Base-by-base conservation (phyloP, 1,140 invertebrate species). In the Arctopsyche grandis region DNA sequence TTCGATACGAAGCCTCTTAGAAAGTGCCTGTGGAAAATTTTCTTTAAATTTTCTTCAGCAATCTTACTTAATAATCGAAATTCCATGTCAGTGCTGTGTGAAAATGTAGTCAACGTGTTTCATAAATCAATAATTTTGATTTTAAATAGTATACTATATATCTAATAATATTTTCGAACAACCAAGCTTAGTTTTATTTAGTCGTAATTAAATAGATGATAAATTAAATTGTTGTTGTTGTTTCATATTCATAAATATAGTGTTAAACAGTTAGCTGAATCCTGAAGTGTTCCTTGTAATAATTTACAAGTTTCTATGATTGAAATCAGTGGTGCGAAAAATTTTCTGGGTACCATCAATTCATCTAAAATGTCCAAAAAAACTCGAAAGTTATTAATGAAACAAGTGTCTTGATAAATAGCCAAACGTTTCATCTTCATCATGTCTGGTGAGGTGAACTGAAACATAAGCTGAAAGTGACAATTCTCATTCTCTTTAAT, bases 1-100 rank as follows among this genome's bases (percentile, higher is more conserved):
- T 76, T 7, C 26, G 29, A 38, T 38, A 9, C 38, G 74, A 63
- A 44, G 14, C 24, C n/a, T 43, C 46, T n/a, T 21, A 38, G 58
- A 66, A 66, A 26, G 43, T 43, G 56, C 10, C n/a, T 14, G 56
- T 43, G 74, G 74, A 76, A 76, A 76, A 24, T 76, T 76, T 76
- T 76, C 58, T 1, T 44, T 12, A 10, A 52, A 14, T 52, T 52
- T 52, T 52, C 48, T 38, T 38, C 29, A 38, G 7, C 29, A 38
- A 38, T 38, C 7, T 38, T 38, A 38, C 7, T 38, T 4, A 38
- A 38, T 38, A 38, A 38, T 38, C 29, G 1, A 38, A 1, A 38
- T 38, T 38, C 29, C 1, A 38, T 38, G 29, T 38, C 29, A 38
- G 29, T 38, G 29, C 29, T 38, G 29, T 38, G 29, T 38, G 7